A percentile compares a stretch with the other conserved stretches of the same genome.
These are phyloP conservation scores for Microctenopoma stevenorrisi DNA, from an alignment of 2,797 vertebrate species.

Conservation along the genomic window DNA sequence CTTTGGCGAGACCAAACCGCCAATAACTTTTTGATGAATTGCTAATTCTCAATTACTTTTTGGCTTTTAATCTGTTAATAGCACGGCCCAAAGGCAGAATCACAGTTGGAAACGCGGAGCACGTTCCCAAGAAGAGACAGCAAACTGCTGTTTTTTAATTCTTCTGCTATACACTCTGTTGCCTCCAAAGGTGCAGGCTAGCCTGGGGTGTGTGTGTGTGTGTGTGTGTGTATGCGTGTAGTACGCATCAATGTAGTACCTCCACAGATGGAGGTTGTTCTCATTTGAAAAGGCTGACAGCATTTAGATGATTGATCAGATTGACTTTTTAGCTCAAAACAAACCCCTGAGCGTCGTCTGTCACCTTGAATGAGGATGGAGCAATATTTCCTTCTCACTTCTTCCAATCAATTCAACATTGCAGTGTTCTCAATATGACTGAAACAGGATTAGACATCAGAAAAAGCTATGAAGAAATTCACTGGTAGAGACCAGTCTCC, in stretches of 20 bases:
- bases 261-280: conserved; percentile 51
- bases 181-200: conserved; percentile 46
- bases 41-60: conserved; percentile 69
- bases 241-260: conserved; percentile 31
- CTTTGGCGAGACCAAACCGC: conserved; percentile 51
- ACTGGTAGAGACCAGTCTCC: background rate
- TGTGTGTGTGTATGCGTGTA: conserved; percentile 32
- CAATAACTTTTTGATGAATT: conserved; percentile 69
- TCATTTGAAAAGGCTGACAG: conserved; percentile 57
- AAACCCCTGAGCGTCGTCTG: conserved; percentile 29
- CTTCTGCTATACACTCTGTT: conserved; percentile 40
- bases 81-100: conserved; percentile 40
- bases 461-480: background rate
- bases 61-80: conserved; percentile 64
- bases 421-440: background rate
- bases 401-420: conserved; percentile 18
- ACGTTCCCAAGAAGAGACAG: conserved; percentile 33
- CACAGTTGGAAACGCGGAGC: conserved; percentile 42
- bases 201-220: conserved; percentile 49
- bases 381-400: conserved; percentile 15
- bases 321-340: conserved; percentile 65
- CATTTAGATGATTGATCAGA: conserved; percentile 71
- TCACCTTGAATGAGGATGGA: conserved; percentile 40
- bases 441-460: background rate
- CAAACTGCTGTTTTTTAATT: conserved; percentile 45